Percentiles rank a stretch among this genome's conserved stretches.
Evolutionary conservation across 2,888 invertebrate genomes (phyloP).

Genomic region (Scrobipalpa costella): DNA sequence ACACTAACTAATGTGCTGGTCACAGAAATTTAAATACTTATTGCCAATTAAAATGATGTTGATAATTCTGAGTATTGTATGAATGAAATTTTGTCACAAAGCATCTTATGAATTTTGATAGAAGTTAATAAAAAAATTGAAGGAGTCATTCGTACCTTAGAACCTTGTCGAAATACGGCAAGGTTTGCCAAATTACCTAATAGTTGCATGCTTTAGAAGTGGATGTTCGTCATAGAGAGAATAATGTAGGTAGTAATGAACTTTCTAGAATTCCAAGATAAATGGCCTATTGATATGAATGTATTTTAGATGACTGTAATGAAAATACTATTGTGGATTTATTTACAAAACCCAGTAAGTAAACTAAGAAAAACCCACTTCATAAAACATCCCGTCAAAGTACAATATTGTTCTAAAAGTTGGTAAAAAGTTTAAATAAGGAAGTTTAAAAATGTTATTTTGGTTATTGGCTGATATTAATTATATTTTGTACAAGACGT

Average conservation of each 20-base stretch:
- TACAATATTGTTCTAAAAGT: neutral
- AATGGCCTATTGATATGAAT: conserved; percentile 53
- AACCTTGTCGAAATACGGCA: conserved; percentile 7
- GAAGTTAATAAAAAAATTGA: conserved; percentile 29
- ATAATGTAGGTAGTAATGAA: conserved; percentile 63
- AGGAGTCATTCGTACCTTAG: conserved; percentile 33
- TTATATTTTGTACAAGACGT: conserved; percentile 2
- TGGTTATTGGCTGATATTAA: neutral
- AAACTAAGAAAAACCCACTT: too few species aligned
- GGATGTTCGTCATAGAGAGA: conserved; percentile 62
- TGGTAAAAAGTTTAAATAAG: too few species aligned
- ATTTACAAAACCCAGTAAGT: neutral
- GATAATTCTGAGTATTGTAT: conserved; percentile 30
- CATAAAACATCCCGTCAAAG: too few species aligned
- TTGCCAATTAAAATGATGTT: conserved; percentile 53
- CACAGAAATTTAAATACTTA: conserved; percentile 44
- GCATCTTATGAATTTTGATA: conserved; percentile 54
- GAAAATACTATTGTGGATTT: neutral
- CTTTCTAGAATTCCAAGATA: conserved; percentile 52
- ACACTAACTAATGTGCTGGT: conserved; percentile 58
- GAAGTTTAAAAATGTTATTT: neutral
- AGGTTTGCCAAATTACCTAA: conserved; percentile 27
- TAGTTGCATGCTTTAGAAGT: conserved; percentile 71
- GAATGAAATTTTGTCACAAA: conserved; percentile 29
- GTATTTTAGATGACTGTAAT: conserved; percentile 41